Evolutionary conservation across 2,797 vertebrate genomes (phyloP).

Genomic region (Micrastur ruficollis): DNA sequence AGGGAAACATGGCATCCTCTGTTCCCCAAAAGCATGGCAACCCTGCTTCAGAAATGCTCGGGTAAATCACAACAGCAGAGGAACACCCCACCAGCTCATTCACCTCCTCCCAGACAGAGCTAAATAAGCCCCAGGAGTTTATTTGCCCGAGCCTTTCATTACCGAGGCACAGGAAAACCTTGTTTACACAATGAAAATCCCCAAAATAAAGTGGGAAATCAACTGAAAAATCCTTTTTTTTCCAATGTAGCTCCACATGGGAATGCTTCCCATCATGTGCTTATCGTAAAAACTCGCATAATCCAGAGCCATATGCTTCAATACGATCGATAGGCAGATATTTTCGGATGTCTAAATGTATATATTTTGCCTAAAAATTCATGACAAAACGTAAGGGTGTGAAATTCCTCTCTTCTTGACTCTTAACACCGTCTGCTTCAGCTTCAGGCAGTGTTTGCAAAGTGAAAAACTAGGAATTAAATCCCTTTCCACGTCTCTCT

Average conservation of each 20-base stretch:
- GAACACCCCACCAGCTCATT: background rate
- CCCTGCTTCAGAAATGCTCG: background rate
- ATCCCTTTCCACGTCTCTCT: background rate
- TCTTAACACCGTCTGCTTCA: background rate
- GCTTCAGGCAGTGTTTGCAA: background rate
- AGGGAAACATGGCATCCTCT: background rate
- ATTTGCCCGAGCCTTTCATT: background rate
- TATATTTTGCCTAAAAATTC: background rate
- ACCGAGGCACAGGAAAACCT: background rate
- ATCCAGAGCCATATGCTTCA: background rate
- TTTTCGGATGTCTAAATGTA: background rate
- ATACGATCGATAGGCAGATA: background rate
- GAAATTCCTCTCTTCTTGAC: background rate
- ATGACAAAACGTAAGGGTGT: background rate
- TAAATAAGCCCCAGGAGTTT: background rate
- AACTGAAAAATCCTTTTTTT: background rate
- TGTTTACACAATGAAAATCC: background rate
- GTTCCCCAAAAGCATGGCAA: background rate
- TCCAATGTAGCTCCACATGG: fast-evolving
- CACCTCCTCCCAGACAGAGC: background rate
- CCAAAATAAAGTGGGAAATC: background rate
- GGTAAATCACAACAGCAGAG: background rate
- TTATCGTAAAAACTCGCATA: fast-evolving
- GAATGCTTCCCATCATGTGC: fast-evolving
- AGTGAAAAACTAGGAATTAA: background rate